phyloP scores from a whole-genome alignment of 2,888 invertebrate species.

The Caenorhabditis sulstoni region DNA sequence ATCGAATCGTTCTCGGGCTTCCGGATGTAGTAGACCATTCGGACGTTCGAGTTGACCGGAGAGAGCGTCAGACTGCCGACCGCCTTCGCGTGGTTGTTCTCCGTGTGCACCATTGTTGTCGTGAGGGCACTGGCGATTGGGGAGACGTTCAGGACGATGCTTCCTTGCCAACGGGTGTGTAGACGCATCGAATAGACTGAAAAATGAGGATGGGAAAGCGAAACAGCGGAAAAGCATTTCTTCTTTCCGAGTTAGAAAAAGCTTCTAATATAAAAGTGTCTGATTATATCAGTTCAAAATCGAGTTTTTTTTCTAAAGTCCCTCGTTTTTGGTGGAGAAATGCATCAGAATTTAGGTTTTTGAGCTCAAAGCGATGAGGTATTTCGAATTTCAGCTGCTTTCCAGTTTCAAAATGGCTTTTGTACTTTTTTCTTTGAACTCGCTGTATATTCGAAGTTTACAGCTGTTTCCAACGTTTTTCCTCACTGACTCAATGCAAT shows the following conservation, averaged over 20 bases:
- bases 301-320: too few species aligned
- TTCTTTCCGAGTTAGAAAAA: too few species aligned
- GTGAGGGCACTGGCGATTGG: slow-evolving; percentile 68
- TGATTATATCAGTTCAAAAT: too few species aligned
- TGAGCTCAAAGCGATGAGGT: too few species aligned
- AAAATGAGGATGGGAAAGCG: too few species aligned
- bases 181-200: slow-evolving; percentile 73
- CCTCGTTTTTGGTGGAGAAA: too few species aligned
- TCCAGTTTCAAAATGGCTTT: too few species aligned
- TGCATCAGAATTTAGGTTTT: too few species aligned
- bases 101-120: slow-evolving; percentile 76
- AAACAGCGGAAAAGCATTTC: slow-evolving; percentile 41
- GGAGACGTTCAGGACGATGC: slow-evolving; percentile 66
- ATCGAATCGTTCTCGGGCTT: slow-evolving; percentile 68
- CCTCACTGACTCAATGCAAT: slow-evolving; percentile 65
- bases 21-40: slow-evolving; percentile 72
- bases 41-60: slow-evolving; percentile 72
- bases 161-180: slow-evolving; percentile 75
- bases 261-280: too few species aligned
- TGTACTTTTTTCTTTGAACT: too few species aligned
- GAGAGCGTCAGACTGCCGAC: slow-evolving; percentile 76
- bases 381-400: too few species aligned
- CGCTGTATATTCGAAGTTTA: too few species aligned
- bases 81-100: slow-evolving; percentile 78
- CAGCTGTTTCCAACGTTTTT: background rate